Percentiles rank a stretch among this genome's conserved stretches.
Conservation (phyloP, 2,113 vertebrate genomes). For the Opisthocomus hoazin region DNA sequence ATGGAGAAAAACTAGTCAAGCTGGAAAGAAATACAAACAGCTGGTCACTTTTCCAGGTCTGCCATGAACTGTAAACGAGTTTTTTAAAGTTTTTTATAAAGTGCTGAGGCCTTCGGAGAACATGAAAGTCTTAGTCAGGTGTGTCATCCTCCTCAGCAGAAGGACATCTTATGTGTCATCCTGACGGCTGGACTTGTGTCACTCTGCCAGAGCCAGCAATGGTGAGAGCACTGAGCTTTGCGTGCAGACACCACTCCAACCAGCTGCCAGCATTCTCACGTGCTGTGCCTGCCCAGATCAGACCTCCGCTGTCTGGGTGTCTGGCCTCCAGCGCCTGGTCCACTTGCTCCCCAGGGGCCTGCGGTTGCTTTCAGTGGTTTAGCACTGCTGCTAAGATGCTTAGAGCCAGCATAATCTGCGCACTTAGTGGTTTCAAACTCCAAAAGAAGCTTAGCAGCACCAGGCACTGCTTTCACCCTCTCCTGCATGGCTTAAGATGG, state of each 20-base stretch:
- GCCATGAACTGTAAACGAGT: neutral
- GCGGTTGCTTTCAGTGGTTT: neutral
- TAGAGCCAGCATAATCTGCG: neutral
- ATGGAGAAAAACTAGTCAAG: neutral
- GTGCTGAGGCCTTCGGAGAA: neutral
- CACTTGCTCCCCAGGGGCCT: neutral
- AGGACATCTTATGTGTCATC: neutral
- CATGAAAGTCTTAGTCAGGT: neutral
- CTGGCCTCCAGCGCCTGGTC: neutral
- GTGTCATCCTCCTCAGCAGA: neutral
- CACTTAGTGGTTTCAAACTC: neutral
- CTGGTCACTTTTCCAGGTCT: neutral
- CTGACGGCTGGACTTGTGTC: neutral
- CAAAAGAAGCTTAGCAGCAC: conserved; percentile 4
- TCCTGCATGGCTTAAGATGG: neutral
- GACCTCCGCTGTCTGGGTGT: neutral
- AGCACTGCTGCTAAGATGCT: neutral
- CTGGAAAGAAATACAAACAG: neutral
- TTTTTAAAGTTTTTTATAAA: neutral
- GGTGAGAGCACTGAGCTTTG: neutral
- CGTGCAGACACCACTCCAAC: neutral
- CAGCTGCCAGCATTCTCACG: neutral
- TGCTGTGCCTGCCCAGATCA: neutral
- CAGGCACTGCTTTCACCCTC: neutral
- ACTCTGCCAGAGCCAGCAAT: neutral